phyloP scores from a whole-genome alignment of 2,888 invertebrate genomes.

The Troglohyphantes excavatus region DNA sequence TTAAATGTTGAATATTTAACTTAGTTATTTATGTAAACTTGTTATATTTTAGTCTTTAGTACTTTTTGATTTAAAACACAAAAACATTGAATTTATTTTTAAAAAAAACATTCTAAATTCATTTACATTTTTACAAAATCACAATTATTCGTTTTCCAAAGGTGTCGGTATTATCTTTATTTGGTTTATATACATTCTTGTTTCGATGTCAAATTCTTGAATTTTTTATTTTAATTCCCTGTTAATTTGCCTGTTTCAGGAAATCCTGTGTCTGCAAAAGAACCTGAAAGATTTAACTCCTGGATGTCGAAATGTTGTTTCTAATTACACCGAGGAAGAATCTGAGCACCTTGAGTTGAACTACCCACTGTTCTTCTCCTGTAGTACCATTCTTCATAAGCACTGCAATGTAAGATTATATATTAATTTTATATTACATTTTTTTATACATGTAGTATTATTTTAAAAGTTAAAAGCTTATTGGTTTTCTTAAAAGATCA shows the following conservation, averaged over 20 bases:
- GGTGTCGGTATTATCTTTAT: too few relatives aligned
- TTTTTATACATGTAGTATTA: neutral
- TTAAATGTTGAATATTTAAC: too few relatives aligned
- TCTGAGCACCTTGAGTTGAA: constrained; percentile 95
- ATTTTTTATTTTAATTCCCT: neutral
- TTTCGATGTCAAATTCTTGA: neutral
- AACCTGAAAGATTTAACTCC: constrained; percentile 82
- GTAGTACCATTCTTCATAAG: constrained; percentile 88
- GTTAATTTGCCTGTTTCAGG: constrained; percentile 84
- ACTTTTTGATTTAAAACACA: too few relatives aligned
- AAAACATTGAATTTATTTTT: too few relatives aligned
- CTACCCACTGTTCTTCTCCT: constrained; percentile 91
- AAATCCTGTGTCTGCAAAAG: constrained; percentile 95
- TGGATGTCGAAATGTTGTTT: constrained; percentile 89
- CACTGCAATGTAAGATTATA: constrained; percentile 73
- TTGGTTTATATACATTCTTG: neutral
- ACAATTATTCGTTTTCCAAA: too few relatives aligned
- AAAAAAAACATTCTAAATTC: too few relatives aligned
- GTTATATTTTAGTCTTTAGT: too few relatives aligned
- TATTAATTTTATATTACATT: neutral
- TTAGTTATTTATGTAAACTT: too few relatives aligned
- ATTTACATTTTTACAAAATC: too few relatives aligned
- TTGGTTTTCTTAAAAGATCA: neutral
- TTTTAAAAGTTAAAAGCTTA: neutral
- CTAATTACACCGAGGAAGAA: constrained; percentile 93